Percentiles rank a stretch among this genome's conserved stretches.
These are phyloP conservation scores for Podarcis raffonei DNA, from an alignment of 2,113 vertebrate species.

Conservation along the genomic window DNA sequence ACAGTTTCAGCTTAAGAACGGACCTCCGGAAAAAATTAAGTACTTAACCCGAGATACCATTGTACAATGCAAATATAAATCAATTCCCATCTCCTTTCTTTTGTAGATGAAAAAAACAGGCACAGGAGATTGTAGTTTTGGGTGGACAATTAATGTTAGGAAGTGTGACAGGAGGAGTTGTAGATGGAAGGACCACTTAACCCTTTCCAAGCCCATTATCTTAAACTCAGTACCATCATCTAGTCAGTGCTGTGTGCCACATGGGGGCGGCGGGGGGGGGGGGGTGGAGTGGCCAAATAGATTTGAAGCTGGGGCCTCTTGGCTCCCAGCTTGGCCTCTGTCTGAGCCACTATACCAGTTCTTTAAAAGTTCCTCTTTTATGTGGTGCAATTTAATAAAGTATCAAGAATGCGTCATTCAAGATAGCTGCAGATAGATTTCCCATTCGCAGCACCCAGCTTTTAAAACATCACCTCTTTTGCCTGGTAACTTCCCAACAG, in stretches of 20 bases:
- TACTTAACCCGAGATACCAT: too few relatives aligned
- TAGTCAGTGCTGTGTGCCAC: background rate
- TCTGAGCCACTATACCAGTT: background rate
- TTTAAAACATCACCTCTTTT: constrained; percentile 7
- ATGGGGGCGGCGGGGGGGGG: background rate
- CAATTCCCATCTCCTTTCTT: background rate
- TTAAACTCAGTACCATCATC: background rate
- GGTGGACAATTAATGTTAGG: background rate
- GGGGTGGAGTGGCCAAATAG: background rate
- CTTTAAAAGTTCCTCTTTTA: background rate
- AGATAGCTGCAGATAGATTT: background rate
- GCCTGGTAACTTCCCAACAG: constrained; percentile 14
- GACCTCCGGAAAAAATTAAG: too few relatives aligned
- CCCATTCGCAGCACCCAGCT: background rate
- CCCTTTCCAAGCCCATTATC: background rate
- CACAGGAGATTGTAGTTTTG: background rate
- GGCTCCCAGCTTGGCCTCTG: background rate
- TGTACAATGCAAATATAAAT: background rate
- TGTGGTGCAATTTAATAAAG: constrained; percentile 6
- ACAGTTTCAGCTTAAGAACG: too few relatives aligned
- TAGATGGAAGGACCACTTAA: background rate
- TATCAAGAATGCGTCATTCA: background rate
- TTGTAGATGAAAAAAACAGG: background rate
- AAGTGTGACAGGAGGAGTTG: background rate
- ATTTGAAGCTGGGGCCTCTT: background rate